A percentile compares a stretch with the other conserved stretches of the same genome.
Evolutionary conservation across 1,140 invertebrate species (phyloP).

Genomic region (Solen grandis): DNA sequence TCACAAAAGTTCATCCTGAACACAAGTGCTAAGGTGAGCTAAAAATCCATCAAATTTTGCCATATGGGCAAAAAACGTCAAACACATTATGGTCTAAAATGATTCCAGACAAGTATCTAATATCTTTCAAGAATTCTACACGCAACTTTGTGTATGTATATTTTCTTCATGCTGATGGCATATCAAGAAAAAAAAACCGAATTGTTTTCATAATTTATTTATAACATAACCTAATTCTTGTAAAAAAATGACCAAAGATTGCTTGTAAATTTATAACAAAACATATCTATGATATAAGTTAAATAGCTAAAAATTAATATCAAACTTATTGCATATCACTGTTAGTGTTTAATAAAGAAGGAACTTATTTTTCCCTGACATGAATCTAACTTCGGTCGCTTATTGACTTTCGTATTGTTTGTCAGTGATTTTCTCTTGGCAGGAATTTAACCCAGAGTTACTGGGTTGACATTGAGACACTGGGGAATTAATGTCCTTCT

Average conservation of each 20-base stretch:
- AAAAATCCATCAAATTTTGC: too few relatives aligned
- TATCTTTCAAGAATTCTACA: too few relatives aligned
- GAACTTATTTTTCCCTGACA: constrained; percentile 27
- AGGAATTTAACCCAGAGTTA: too few relatives aligned
- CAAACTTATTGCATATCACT: too few relatives aligned
- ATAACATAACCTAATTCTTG: not conserved
- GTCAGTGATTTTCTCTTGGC: constrained; percentile 24
- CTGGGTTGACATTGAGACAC: not conserved
- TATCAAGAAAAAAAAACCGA: not conserved
- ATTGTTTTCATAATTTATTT: not conserved
- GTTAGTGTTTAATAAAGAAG: constrained; percentile 23
- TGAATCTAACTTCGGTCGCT: constrained; percentile 20
- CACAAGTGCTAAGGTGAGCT: too few relatives aligned
- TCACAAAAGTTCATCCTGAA: too few relatives aligned
- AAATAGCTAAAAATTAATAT: not conserved
- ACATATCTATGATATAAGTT: not conserved
- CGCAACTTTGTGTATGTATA: too few relatives aligned
- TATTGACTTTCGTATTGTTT: constrained; percentile 13
- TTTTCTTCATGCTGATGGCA: not conserved
- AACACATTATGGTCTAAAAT: too few relatives aligned
- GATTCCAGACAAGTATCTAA: too few relatives aligned
- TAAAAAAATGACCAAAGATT: too few relatives aligned
- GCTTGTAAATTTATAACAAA: not conserved
- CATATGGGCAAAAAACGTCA: too few relatives aligned
- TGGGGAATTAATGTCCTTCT: constrained; percentile 59